A percentile compares a stretch with the other conserved stretches of the same genome.
These are phyloP conservation scores for Anisognathus igniventris DNA, from an alignment of 2,797 vertebrate genomes.

Conservation along the genomic window DNA sequence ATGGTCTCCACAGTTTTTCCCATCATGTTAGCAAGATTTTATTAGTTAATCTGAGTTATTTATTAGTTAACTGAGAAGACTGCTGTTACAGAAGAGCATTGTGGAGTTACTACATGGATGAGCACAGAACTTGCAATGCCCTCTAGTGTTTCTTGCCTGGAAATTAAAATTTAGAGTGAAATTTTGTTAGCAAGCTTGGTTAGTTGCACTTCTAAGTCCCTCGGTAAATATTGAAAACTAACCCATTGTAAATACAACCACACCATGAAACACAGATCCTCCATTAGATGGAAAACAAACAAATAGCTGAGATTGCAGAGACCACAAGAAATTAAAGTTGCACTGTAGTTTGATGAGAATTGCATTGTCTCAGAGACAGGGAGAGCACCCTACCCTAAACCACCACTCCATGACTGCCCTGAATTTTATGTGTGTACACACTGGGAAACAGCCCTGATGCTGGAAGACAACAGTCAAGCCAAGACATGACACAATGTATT, in stretches of 20 bases:
- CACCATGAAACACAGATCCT: background rate
- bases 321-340: background rate
- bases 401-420: background rate
- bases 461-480: background rate
- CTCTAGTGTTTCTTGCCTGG: conserved; percentile 69
- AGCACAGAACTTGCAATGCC: conserved; percentile 67
- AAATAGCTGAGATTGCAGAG: background rate
- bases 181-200: background rate
- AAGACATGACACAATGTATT: background rate
- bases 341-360: background rate
- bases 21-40: background rate
- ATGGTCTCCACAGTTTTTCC: background rate
- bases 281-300: background rate
- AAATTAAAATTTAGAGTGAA: background rate
- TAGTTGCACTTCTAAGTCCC: background rate
- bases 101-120: background rate
- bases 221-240: background rate
- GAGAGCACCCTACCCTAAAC: background rate
- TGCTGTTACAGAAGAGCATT: background rate
- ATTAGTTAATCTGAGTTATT: background rate
- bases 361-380: background rate
- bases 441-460: background rate
- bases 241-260: background rate
- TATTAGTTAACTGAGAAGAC: background rate
- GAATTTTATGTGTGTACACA: background rate